Conservation (phyloP, 2,113 vertebrate genomes). For the Channa maculata region DNA sequence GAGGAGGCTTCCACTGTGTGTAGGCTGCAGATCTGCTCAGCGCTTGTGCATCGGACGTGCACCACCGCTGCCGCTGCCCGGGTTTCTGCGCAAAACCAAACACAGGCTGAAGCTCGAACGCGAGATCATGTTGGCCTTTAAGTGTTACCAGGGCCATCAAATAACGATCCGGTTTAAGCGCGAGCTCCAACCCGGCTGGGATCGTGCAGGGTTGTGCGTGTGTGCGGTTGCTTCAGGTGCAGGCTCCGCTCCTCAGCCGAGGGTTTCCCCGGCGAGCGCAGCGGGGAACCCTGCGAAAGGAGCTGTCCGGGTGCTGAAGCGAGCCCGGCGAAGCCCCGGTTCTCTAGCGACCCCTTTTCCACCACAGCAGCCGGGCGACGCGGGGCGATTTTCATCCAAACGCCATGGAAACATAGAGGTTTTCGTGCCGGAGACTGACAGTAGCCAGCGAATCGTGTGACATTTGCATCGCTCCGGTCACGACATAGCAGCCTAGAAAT, state of each 20-base stretch:
- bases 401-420: slow-evolving; percentile 65
- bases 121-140: slow-evolving; percentile 47
- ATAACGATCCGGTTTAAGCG: slow-evolving; percentile 21
- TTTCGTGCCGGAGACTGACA: slow-evolving; percentile 52
- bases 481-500: slow-evolving; percentile 65
- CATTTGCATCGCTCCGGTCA: slow-evolving; percentile 80
- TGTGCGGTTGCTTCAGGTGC: slow-evolving; percentile 30
- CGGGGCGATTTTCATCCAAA: slow-evolving; percentile 48
- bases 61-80: slow-evolving; percentile 38
- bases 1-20: slow-evolving; percentile 71
- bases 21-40: slow-evolving; percentile 75
- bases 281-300: slow-evolving; percentile 74
- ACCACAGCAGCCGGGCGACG: slow-evolving; percentile 25
- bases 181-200: slow-evolving; percentile 9
- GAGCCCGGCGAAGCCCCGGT: slow-evolving; percentile 44
- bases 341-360: slow-evolving; percentile 18
- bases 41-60: slow-evolving; percentile 69
- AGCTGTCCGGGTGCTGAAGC: slow-evolving; percentile 79
- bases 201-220: not conserved
- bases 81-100: slow-evolving; percentile 64
- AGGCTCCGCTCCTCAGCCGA: slow-evolving; percentile 53
- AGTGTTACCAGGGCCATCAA: slow-evolving; percentile 22
- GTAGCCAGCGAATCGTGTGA: slow-evolving; percentile 63
- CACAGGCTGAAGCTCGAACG: slow-evolving; percentile 53
- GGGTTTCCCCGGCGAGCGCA: slow-evolving; percentile 78